Percentiles rank a stretch among this genome's conserved stretches.
These are phyloP conservation scores for Actinia equina DNA, from an alignment of 64 coral and sea anemone species.

Conservation along the genomic window DNA sequence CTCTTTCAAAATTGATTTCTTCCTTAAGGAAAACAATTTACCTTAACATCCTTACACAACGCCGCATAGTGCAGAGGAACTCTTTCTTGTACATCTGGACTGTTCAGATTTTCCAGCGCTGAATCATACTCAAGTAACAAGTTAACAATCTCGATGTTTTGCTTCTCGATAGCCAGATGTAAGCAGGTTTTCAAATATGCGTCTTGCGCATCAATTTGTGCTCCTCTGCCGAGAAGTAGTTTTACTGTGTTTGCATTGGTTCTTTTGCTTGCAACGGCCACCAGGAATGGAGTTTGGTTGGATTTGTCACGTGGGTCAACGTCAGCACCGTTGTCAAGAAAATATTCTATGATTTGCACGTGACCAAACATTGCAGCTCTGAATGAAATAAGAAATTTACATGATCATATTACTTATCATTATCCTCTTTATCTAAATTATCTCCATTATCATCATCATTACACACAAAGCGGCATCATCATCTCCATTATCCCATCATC, in stretches of 20 bases:
- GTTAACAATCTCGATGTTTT: constrained; percentile 41
- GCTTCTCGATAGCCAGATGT: constrained; percentile 72
- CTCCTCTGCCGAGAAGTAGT: constrained; percentile 29
- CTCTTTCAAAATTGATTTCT: too few species aligned
- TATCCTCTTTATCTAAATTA: too few species aligned
- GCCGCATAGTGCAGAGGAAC: constrained; percentile 75
- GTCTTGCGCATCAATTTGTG: constrained; percentile 46
- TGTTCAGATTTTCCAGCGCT: constrained; percentile 39
- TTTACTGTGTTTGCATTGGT: constrained; percentile 24
- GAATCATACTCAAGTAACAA: constrained; percentile 52
- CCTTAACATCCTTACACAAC: constrained; percentile 42
- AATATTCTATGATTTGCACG: constrained; percentile 17
- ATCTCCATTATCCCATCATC: too few species aligned
- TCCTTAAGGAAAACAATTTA: neutral
- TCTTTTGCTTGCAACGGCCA: constrained; percentile 47
- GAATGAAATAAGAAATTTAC: neutral
- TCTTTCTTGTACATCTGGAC: constrained; percentile 64
- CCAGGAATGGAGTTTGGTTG: constrained; percentile 66
- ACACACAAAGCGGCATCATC: too few species aligned
- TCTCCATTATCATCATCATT: too few species aligned
- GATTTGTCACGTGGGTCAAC: constrained; percentile 49
- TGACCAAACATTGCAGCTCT: constrained; percentile 14
- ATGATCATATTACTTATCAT: too few species aligned
- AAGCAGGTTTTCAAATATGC: constrained; percentile 72
- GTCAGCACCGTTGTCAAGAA: constrained; percentile 49